Base-by-base conservation (phyloP, 2,888 invertebrate genomes). In the Cotesia congregata region DNA sequence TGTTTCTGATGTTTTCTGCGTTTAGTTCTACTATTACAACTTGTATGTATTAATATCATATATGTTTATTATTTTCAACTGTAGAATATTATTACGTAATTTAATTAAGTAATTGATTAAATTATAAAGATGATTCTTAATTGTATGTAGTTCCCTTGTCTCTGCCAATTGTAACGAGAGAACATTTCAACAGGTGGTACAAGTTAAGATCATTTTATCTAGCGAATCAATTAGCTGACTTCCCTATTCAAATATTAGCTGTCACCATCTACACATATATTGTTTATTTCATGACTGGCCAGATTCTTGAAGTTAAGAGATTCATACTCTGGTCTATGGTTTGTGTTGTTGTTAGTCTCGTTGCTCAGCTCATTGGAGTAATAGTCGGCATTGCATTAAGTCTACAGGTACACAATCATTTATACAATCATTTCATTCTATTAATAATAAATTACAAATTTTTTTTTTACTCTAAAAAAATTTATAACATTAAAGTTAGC, bases 1-100 rank as follows among this genome's bases (percentile, higher is more conserved):
- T 98, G 93, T 98, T 98, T 90, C 92, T 98, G 74, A 97, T 98
- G 95, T 97, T 96, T 88, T 97, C 96, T 5, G 95, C 98, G 0
- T 96, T 98, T 89, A 97, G 96, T 90, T 94, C 97, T 9, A 95
- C 97, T 76, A 93, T 96, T 67, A 93, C 98, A 40, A 95, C 95
- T 80, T 98, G 98, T 98, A 92, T 95, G 96, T 93, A 77, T 50
- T 30, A 30, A 30, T 30, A 30, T 30, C 30, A 50, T 50, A 50
- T 50, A 12, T 4, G 50, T 12, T 50, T 2, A 50, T 12, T 50
- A 50, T 12, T 3, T 12, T 12, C 0, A 50, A 50, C 30, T 30
- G 30, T 30, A 30, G 12, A 50, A 50, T 12, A 50, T 50, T 50
- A 50, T 50, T 50, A 50, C 9, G 12, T 50, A 50, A 50, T 50